A percentile compares a stretch with the other conserved stretches of the same genome.
Evolutionary conservation across 1,140 invertebrate genomes (phyloP).

Genomic region (Neodiprion fabricii): DNA sequence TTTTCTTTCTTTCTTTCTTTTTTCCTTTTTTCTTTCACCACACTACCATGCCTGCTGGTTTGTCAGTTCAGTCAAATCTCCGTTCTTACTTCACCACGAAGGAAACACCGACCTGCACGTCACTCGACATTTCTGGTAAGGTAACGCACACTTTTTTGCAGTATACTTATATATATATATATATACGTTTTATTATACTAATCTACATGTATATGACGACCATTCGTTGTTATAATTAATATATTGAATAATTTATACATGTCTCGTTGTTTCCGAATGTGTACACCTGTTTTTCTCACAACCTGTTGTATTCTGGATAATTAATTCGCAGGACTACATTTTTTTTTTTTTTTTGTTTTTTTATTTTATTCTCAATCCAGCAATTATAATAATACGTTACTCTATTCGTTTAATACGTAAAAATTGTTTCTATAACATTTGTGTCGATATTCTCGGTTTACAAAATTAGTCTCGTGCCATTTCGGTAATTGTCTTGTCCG

Average conservation of each 20-base stretch:
- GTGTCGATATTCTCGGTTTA: no score
- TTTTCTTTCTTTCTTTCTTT: not conserved
- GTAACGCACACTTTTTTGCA: slow-evolving; percentile 12
- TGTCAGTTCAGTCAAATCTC: slow-evolving; percentile 30
- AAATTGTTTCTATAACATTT: no score
- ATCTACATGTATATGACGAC: not conserved
- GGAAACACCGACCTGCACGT: slow-evolving; percentile 3
- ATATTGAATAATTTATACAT: slow-evolving; percentile 12
- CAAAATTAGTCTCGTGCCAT: no score
- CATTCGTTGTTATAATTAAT: not conserved
- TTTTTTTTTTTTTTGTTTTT: not conserved
- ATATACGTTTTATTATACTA: not conserved
- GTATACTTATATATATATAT: not conserved
- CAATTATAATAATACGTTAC: no score
- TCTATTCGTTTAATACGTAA: no score
- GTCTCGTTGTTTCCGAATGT: slow-evolving; percentile 29
- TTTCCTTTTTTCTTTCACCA: not conserved
- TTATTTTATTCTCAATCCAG: no score
- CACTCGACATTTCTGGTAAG: slow-evolving; percentile 1
- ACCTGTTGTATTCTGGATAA: slow-evolving; percentile 4
- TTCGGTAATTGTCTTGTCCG: no score
- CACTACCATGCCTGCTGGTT: slow-evolving; percentile 36
- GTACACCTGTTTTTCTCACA: slow-evolving; percentile 18
- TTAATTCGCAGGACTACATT: not conserved
- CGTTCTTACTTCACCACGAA: not conserved